phyloP scores from a whole-genome alignment of 2,797 vertebrate species.

The Sciurus carolinensis region DNA sequence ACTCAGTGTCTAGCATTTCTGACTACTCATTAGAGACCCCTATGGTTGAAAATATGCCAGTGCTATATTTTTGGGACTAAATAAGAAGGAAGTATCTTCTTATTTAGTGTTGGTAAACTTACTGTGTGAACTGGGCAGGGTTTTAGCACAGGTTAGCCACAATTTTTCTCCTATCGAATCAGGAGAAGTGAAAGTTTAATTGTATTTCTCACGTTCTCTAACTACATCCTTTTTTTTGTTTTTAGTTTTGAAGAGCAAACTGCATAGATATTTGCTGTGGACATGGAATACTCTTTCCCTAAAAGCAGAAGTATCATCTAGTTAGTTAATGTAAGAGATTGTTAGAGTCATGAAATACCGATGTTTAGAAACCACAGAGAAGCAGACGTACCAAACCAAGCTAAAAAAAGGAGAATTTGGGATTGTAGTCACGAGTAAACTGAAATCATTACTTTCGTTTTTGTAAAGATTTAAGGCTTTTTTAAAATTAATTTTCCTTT shows the following conservation, averaged over 20 bases:
- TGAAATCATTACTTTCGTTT: slow-evolving; percentile 31
- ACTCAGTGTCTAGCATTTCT: not conserved
- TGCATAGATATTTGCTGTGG: slow-evolving; percentile 25
- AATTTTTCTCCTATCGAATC: slow-evolving; percentile 58
- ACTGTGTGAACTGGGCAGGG: not conserved
- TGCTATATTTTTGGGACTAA: not conserved
- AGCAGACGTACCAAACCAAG: not conserved
- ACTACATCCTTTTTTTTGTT: slow-evolving; percentile 57
- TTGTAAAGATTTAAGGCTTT: slow-evolving; percentile 4
- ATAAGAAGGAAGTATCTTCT: not conserved
- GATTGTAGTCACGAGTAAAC: not conserved
- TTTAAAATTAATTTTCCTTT: slow-evolving; percentile 14
- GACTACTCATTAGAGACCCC: not conserved
- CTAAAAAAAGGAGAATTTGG: slow-evolving; percentile 20
- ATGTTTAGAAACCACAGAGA: slow-evolving; percentile 23
- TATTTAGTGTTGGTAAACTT: not conserved
- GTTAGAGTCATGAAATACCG: not conserved
- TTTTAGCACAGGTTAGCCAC: not conserved
- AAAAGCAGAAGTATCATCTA: slow-evolving; percentile 73
- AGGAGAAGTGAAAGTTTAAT: slow-evolving; percentile 52
- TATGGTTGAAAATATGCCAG: slow-evolving; percentile 12
- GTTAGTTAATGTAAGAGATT: slow-evolving; percentile 51
- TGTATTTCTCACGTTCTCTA: slow-evolving; percentile 74
- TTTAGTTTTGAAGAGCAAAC: slow-evolving; percentile 54
- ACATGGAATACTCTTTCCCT: slow-evolving; percentile 57